These are phyloP conservation scores for Epinephelus moara DNA, from an alignment of 2,113 vertebrate species.

Conservation along the genomic window DNA sequence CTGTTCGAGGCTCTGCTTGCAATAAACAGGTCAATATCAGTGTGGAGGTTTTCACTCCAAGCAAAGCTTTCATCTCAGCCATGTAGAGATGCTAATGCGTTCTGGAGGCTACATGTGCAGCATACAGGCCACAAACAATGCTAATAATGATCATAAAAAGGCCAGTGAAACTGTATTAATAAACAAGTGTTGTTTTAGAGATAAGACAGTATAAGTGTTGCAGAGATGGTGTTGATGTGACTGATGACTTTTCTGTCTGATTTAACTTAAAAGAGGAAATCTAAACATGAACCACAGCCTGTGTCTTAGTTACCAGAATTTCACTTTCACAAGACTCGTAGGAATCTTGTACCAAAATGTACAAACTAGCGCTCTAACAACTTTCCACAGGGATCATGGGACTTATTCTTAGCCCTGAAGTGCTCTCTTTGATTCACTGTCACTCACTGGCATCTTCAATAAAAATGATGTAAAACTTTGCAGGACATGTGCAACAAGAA, in stretches of 20 bases:
- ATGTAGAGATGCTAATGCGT: background rate
- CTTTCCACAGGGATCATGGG: constrained; percentile 6
- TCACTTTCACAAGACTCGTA: background rate
- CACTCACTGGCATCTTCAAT: background rate
- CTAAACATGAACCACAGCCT: background rate
- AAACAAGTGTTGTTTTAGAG: too few species aligned
- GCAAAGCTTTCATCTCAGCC: background rate
- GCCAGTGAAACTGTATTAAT: too few species aligned
- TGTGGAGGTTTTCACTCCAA: background rate
- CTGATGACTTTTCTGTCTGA: background rate
- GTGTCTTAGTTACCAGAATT: background rate
- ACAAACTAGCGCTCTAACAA: background rate
- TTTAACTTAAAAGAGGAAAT: background rate
- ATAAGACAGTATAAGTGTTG: background rate
- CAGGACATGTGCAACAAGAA: background rate
- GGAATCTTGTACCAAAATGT: background rate
- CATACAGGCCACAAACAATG: too few species aligned
- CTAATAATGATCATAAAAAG: background rate
- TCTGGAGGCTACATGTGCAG: background rate
- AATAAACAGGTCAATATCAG: background rate
- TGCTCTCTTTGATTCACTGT: background rate
- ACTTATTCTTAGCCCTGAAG: background rate
- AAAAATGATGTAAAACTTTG: constrained; percentile 13
- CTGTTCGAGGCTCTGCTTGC: background rate
- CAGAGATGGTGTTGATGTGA: background rate